Base-by-base conservation (phyloP, 2,888 invertebrate species). In the Drosophila emarginata region DNA sequence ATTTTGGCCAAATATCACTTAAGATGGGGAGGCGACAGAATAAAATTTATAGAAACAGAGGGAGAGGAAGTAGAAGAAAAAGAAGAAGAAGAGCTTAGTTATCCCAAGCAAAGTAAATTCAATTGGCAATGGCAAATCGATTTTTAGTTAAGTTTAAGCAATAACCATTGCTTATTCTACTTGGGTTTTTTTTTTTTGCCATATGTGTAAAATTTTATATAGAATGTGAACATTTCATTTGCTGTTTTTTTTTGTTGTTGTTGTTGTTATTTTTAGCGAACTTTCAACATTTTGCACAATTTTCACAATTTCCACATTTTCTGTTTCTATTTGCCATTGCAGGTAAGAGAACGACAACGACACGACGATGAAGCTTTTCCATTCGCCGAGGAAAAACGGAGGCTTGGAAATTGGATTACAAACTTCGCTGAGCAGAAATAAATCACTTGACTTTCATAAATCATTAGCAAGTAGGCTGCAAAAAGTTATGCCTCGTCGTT, bases 381-480 rank as follows among this genome's bases (percentile, higher is more conserved):
- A 40, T 40, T 7, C 40, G 40, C 40, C 18, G 15, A 45, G 40
- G 40, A 37, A 18, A 45, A 45, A 12, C 45, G 21, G 45, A 45
- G 45, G 45, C 45, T 45, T 45, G 15, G 61, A 74, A 77, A 77
- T 77, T 72, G 77, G 72, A 77, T 77, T 77, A 77, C 67, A 77
- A 77, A 74, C 71, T 77, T 74, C 72, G 71, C 71, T 74, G 77
- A 74, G 71, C 77, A 77, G 67, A 68, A 74, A 77, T 74, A 77
- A 77, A 77, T 77, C 77, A 77, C 65, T 74, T 72, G 72, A 72
- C 72, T 70, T 74, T 74, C 77, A 77, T 77, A 77, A 77, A 77
- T 77, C 77, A 77, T 77, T 77, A 77, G 70, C 62, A 66, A 61
- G 70, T 57, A 37, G 56, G 18, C 45, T 45, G 45, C 11, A 9